Evolutionary conservation across 2,888 invertebrate species (phyloP).

Genomic region (Spilarctia lutea): DNA sequence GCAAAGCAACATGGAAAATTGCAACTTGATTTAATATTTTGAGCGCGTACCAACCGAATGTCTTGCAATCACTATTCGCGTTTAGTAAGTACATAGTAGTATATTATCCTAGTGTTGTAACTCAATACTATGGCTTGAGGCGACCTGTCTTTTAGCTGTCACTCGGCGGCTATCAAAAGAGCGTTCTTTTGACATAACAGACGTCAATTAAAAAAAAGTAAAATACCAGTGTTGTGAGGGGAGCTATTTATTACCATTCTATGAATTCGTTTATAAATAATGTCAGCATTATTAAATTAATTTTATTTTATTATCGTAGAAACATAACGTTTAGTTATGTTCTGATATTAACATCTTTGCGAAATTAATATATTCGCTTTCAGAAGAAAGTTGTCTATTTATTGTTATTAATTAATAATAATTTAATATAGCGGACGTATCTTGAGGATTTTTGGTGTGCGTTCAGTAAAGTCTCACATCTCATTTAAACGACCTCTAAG

Average conservation of each 20-base stretch:
- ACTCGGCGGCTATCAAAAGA: background rate
- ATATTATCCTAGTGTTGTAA: slow-evolving; percentile 51
- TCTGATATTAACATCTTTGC: background rate
- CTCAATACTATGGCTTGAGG: slow-evolving; percentile 42
- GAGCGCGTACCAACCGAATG: slow-evolving; percentile 53
- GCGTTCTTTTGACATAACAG: background rate
- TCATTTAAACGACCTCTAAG: slow-evolving; percentile 48
- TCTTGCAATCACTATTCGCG: slow-evolving; percentile 56
- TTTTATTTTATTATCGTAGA: background rate
- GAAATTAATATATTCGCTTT: slow-evolving; percentile 6
- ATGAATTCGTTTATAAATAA: background rate
- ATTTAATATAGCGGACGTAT: slow-evolving; percentile 40
- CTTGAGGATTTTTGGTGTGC: slow-evolving; percentile 38
- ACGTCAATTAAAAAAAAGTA: slow-evolving; percentile 1
- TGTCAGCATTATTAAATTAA: background rate
- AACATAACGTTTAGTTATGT: background rate
- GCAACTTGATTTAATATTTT: slow-evolving; percentile 60
- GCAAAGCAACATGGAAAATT: slow-evolving; percentile 52
- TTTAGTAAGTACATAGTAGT: slow-evolving; percentile 45
- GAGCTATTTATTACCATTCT: background rate
- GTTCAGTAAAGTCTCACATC: slow-evolving; percentile 40
- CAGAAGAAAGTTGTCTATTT: slow-evolving; percentile 7
- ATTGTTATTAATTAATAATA: slow-evolving; percentile 8
- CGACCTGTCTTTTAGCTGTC: slow-evolving; percentile 24
- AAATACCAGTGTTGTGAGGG: background rate